Conservation (phyloP, 2,888 invertebrate genomes). For the Serripes groenlandicus region DNA sequence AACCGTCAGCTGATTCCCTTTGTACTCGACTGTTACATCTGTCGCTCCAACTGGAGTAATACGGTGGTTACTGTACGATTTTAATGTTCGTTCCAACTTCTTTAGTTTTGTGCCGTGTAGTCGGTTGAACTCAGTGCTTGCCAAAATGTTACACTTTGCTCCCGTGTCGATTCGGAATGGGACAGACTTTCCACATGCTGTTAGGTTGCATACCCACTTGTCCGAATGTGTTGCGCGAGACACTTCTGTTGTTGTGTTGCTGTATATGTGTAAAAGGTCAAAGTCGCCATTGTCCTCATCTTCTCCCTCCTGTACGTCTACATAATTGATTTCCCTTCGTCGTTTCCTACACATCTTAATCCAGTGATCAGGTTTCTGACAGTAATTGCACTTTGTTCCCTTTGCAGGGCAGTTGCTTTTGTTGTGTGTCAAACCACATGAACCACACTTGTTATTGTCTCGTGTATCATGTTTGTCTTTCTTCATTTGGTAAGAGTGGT, state of each 20-base stretch:
- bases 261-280: slow-evolving; percentile 18
- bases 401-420: slow-evolving; percentile 27
- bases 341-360: not conserved
- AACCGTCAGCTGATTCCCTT: slow-evolving; percentile 7
- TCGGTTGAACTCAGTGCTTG: slow-evolving; percentile 28
- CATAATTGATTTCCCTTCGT: not conserved
- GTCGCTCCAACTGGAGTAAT: slow-evolving; percentile 34
- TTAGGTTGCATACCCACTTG: slow-evolving; percentile 37
- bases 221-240: slow-evolving; percentile 5
- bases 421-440: slow-evolving; percentile 27
- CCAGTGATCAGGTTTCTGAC: slow-evolving; percentile 41
- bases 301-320: not conserved
- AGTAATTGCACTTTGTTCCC: slow-evolving; percentile 35
- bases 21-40: not conserved
- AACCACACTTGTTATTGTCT: slow-evolving; percentile 1
- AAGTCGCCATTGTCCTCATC: slow-evolving; percentile 8
- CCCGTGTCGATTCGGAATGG: slow-evolving; percentile 46
- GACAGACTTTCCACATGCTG: not conserved
- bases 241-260: not conserved
- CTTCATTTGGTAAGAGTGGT: slow-evolving; percentile 1
- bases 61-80: slow-evolving; percentile 42
- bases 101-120: slow-evolving; percentile 12
- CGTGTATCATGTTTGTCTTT: not conserved
- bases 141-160: slow-evolving; percentile 43
- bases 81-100: slow-evolving; percentile 28